Evolutionary conservation across 1,140 invertebrate genomes (phyloP), one percentile per base, ranked within the genome.

Genomic region (Drosophila albomicans): DNA sequence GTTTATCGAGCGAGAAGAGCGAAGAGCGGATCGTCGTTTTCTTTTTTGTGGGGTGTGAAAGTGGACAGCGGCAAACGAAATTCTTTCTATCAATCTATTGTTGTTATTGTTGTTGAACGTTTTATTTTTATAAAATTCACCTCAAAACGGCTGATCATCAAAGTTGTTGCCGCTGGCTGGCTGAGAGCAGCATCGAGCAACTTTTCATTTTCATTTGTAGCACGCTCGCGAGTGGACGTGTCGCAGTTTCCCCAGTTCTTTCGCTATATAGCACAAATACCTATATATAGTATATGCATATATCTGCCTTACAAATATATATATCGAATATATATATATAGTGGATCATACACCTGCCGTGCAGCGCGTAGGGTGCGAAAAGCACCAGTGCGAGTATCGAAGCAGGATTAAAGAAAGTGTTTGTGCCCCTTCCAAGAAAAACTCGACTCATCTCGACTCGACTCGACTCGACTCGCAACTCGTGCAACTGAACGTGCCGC

Each of bases 131-230:
- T 89, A 82, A 75, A 74, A 81, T 75, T 88, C 85, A 88, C 85
- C 85, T 88, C 85, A 85, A 75, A 88, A 81, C 85, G 85, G 78
- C 85, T 89, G 85, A 88, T 88, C 85, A 88, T 78, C 81, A 85
- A 74, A 66, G 32, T 49, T 71, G 30, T 68, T 64, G 41, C 41
- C 46, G 59, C 57, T 52, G 59, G 45, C 45, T 38, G 8, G 7
- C 54, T 54, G 20, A 41, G 16, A 54, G n/a, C 45, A 57, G n/a
- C 45, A 57, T 62, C 45, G 62, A 65, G 81, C 64, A 69, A 88
- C 78, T 81, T 89, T 25, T 89, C 85, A 89, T 89, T 89, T 89
- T 89, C 85, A 90, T 73, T 89, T 85, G 68, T 74, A 80, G 71
- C 81, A 81, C 72, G 85, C 63, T 90, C 81, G 85, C 86, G 85